Percentiles rank a stretch among this genome's conserved stretches.
Evolutionary conservation across 2,113 vertebrate genomes (phyloP).

Genomic region (Larimichthys crocea): DNA sequence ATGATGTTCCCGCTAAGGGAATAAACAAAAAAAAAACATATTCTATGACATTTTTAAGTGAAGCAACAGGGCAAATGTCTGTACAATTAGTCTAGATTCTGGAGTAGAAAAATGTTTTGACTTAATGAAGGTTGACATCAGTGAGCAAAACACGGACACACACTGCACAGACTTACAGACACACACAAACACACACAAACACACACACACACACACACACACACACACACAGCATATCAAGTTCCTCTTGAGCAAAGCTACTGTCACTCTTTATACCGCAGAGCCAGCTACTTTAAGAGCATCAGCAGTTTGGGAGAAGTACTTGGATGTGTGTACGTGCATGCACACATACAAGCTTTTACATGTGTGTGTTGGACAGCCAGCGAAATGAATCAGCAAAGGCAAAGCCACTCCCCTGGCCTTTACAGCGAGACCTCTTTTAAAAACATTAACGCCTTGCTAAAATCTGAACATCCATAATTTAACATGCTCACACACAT

Average conservation of each 20-base stretch:
- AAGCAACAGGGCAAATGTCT: constrained; percentile 38
- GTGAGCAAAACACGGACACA: constrained; percentile 29
- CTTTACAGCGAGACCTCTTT: constrained; percentile 38
- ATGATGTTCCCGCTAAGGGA: not conserved
- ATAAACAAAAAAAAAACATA: not conserved
- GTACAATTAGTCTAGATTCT: constrained; percentile 26
- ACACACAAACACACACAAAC: not conserved
- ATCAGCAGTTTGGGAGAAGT: constrained; percentile 59
- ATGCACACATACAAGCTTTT: constrained; percentile 1
- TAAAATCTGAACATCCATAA: constrained; percentile 42
- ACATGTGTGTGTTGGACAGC: constrained; percentile 3
- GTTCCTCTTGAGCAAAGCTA: constrained; percentile 47
- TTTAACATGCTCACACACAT: constrained; percentile 1
- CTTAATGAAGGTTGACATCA: constrained; percentile 54
- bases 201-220: not conserved
- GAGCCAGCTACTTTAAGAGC: constrained; percentile 63
- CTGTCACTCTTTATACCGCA: constrained; percentile 59
- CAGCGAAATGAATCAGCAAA: constrained; percentile 39
- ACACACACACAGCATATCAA: constrained; percentile 54
- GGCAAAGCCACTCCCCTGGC: constrained; percentile 30
- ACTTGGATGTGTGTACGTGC: constrained; percentile 8
- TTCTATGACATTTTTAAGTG: constrained; percentile 15
- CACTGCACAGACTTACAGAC: constrained; percentile 7
- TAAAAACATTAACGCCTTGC: constrained; percentile 35
- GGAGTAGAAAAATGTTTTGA: constrained; percentile 36